Conservation (phyloP, 2,797 vertebrate species). For the Lepilemur ruficaudatus region DNA sequence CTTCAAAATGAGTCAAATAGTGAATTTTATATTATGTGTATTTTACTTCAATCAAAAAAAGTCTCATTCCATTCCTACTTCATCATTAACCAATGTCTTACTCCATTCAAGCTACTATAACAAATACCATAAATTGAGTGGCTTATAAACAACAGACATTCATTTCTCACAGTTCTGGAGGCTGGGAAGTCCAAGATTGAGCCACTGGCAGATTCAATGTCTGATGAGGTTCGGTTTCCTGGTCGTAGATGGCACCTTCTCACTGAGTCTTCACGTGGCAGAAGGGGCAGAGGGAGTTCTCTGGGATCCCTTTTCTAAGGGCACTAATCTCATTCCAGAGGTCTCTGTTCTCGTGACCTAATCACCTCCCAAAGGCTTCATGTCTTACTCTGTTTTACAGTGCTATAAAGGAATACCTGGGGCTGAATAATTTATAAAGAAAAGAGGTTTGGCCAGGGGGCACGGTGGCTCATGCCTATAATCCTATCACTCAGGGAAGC, state of each 20-base stretch:
- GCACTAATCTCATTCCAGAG: background rate
- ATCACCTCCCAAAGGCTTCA: background rate
- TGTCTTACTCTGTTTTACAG: background rate
- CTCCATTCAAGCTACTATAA: background rate
- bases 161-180: background rate
- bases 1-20: background rate
- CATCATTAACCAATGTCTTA: background rate
- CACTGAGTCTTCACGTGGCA: no score
- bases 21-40: background rate
- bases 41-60: background rate
- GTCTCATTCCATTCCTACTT: background rate
- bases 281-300: background rate
- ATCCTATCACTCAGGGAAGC: no score
- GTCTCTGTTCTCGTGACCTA: background rate
- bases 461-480: no score
- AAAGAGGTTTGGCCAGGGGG: background rate
- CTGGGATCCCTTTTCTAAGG: background rate
- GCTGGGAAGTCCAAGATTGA: background rate
- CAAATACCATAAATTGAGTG: background rate
- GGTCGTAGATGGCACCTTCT: background rate
- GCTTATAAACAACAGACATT: background rate
- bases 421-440: background rate
- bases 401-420: background rate
- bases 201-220: background rate
- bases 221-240: background rate